A percentile compares a stretch with the other conserved stretches of the same genome.
These are phyloP conservation scores for Taurulus bubalis DNA, from an alignment of 2,113 vertebrate genomes.

Conservation along the genomic window DNA sequence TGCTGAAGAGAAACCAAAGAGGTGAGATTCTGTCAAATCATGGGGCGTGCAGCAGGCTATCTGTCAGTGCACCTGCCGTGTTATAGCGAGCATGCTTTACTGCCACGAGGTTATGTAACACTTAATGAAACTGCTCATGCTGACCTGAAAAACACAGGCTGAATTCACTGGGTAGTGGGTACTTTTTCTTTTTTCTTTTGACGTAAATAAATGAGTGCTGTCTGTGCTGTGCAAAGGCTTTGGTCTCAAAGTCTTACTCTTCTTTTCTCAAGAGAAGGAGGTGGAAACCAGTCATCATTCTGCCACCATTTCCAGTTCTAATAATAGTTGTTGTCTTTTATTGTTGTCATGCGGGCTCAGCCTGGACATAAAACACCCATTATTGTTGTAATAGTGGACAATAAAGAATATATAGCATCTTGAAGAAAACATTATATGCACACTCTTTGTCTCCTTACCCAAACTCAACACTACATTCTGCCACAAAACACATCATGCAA, in stretches of 20 bases:
- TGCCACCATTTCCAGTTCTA: background rate
- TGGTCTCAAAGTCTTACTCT: background rate
- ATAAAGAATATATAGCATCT: background rate
- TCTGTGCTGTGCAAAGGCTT: background rate
- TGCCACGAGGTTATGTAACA: slow-evolving; percentile 56
- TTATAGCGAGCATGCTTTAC: slow-evolving; percentile 1
- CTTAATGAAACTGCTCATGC: slow-evolving; percentile 24
- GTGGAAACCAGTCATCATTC: background rate
- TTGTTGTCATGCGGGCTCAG: background rate
- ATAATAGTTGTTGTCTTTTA: background rate
- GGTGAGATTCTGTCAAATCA: background rate
- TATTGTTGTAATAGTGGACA: background rate
- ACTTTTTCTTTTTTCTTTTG: background rate
- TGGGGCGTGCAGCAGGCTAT: background rate
- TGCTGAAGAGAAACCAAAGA: background rate
- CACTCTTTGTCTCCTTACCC: background rate
- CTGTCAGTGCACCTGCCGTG: slow-evolving; percentile 3
- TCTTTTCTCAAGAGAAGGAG: background rate
- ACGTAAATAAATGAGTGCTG: background rate
- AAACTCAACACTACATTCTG: background rate
- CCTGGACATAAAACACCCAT: background rate
- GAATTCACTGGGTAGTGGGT: background rate
- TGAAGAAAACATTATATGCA: background rate
- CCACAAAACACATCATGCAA: background rate
- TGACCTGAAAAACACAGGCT: background rate